Evolutionary conservation across 2,888 invertebrate genomes (phyloP), one percentile per base, ranked within the genome.

Genomic region (Drosophila mulleri): DNA sequence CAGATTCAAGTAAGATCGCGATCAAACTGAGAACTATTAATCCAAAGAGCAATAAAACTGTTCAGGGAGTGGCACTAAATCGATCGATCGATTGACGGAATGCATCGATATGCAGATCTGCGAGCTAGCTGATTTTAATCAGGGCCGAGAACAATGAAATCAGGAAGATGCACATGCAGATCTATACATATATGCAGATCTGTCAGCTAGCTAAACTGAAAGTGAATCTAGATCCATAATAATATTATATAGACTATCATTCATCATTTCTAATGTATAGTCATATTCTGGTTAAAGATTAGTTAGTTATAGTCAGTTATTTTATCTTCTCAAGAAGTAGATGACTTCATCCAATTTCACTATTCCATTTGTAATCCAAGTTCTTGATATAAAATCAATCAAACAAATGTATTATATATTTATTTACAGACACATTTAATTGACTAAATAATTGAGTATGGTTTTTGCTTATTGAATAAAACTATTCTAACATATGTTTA

Each of bases 1-100:
- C 44, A 44, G 57, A 44, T 11, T n/a, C 23, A 23, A 53, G 23
- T 39, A 23, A 11, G 23, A 7, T 4, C 39, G 37, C 26, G 2
- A 11, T n/a, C 5, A n/a, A 23, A 39, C 39, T 11, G 16, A 23
- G 14, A 35, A 53, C 52, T 53, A 53, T 53, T 23, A 53, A 53
- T 37, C 16, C 23, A 37, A 32, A 50, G 35, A 14, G 50, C 32
- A 0, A 26, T 47, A 47, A 52, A 52, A 0, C 32, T 35, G 12
- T 16, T 16, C 18, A 37, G 52, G 37, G 52, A 53, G 35, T 53
- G 52, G 52, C 41, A 26, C 7, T 12, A 18, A 54, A 37, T 8
- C 35, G 35, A 53, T 8, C 35, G 35, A 53, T 37, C 52, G 37
- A 53, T 23, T 6, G 16, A 16, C 12, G 6, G 2, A 45, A 26